A percentile compares a stretch with the other conserved stretches of the same genome.
Evolutionary conservation across 2,888 invertebrate genomes (phyloP).

Genomic region (Acanthoscelides obtectus): DNA sequence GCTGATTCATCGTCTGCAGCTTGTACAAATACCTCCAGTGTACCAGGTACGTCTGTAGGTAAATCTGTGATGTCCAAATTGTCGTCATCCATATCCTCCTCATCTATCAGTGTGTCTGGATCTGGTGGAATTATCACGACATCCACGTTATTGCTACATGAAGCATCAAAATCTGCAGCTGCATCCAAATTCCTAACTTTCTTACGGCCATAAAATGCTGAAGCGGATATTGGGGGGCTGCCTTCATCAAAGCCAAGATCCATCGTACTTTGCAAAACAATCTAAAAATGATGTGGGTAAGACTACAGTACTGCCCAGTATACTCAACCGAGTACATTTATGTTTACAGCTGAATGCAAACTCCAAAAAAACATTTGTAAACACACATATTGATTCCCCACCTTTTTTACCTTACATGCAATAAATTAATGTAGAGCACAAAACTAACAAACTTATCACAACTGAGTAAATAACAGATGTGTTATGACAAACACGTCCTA

Average conservation of each 20-base stretch:
- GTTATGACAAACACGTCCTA: too few relatives aligned
- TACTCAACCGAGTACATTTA: not conserved
- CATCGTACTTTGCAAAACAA: too few relatives aligned
- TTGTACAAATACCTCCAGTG: not conserved
- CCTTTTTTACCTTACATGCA: too few relatives aligned
- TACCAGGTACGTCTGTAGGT: not conserved
- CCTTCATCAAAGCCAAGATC: not conserved
- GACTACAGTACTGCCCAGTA: not conserved
- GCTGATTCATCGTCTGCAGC: not conserved
- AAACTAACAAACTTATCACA: too few relatives aligned
- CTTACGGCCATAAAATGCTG: not conserved
- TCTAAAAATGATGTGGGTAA: not conserved
- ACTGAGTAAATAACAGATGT: too few relatives aligned
- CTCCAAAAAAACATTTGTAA: not conserved
- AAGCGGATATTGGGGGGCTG: not conserved
- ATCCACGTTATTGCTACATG: constrained; percentile 1
- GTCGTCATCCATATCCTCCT: not conserved
- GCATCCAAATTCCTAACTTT: constrained; percentile 1
- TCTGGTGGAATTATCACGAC: constrained; percentile 8
- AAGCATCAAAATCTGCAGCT: constrained; percentile 1
- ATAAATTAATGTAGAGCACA: too few relatives aligned
- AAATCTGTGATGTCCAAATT: not conserved
- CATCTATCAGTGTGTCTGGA: constrained; percentile 4
- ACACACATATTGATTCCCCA: too few relatives aligned
- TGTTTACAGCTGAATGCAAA: not conserved